Evolutionary conservation across 2,113 vertebrate species (phyloP).

Genomic region (Cyrtonyx montezumae): DNA sequence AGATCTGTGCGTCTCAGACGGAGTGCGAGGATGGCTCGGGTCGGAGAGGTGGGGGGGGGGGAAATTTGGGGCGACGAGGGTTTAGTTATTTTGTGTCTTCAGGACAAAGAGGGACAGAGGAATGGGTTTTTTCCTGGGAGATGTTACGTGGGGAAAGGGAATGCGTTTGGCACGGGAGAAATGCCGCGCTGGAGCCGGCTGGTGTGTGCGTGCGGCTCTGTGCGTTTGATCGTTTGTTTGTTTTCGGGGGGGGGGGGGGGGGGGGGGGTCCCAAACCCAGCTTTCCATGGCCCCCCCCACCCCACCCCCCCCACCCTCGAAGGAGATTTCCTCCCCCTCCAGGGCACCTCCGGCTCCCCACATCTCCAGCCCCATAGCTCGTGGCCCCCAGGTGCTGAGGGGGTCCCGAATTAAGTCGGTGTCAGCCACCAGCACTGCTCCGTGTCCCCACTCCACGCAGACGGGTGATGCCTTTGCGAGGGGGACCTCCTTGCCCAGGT

Average conservation of each 20-base stretch:
- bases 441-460: neutral
- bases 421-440: too few species aligned
- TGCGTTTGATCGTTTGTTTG: neutral
- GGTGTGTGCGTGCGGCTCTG: neutral
- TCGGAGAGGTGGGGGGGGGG: neutral
- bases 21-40: neutral
- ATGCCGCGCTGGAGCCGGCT: neutral
- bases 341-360: neutral
- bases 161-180: neutral
- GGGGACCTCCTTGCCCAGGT: neutral
- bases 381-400: neutral
- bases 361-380: accelerated
- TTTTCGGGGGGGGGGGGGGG: too few species aligned
- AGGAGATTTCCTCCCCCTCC: neutral
- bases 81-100: neutral
- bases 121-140: neutral
- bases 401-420: neutral
- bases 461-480: neutral
- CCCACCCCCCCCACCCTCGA: neutral
- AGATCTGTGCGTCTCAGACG: neutral
- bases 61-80: neutral
- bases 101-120: neutral
- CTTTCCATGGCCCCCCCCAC: neutral
- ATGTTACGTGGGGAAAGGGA: accelerated
- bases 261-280: too few species aligned